Percentiles rank a stretch among this genome's conserved stretches.
These are phyloP conservation scores for Poeciliopsis turneri DNA, from an alignment of 2,797 vertebrate genomes.

Conservation along the genomic window DNA sequence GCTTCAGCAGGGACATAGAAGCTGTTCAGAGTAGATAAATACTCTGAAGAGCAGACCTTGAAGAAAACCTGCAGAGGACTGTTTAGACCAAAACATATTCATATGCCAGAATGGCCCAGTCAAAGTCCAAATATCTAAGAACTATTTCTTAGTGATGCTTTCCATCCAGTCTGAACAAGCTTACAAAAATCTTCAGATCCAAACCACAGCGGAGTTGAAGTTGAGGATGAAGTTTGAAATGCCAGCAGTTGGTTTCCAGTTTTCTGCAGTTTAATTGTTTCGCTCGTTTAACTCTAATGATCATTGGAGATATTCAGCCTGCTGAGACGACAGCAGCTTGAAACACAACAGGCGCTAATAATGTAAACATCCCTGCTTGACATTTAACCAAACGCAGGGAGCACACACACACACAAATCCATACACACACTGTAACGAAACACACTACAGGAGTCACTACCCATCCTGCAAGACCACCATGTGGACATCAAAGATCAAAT, in stretches of 20 bases:
- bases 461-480: conserved; percentile 67
- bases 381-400: conserved; percentile 13
- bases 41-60: not conserved
- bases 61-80: not conserved
- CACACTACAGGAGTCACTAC: conserved; percentile 69
- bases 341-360: conserved; percentile 15
- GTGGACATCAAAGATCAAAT: conserved; percentile 84
- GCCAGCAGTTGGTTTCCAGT: not conserved
- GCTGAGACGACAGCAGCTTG: not conserved
- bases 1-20: not conserved
- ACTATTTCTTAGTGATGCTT: not conserved
- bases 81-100: not conserved
- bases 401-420: conserved; percentile 33
- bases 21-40: not conserved
- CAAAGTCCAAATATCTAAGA: not conserved
- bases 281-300: conserved; percentile 2
- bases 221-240: not conserved
- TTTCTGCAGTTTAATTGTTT: not conserved
- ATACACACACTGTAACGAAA: conserved; percentile 13
- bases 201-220: not conserved
- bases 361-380: conserved; percentile 18
- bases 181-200: not conserved
- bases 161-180: not conserved
- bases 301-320: conserved; percentile 21
- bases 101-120: not conserved